A percentile compares a stretch with the other conserved stretches of the same genome.
These are phyloP conservation scores for Sarcophaga bullata DNA, from an alignment of 1,140 invertebrate species.

Conservation along the genomic window DNA sequence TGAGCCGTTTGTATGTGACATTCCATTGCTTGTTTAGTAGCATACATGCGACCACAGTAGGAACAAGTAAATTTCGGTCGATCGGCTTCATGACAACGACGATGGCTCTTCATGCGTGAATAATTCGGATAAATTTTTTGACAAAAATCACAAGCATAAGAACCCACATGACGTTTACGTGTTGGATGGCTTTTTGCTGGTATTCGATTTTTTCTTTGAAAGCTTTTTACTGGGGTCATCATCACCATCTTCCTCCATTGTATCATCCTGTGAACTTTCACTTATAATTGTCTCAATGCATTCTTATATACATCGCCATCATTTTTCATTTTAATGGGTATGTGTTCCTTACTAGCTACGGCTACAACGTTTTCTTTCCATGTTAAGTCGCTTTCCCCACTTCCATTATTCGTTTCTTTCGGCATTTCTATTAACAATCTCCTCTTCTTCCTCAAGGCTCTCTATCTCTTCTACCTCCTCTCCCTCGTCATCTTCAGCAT, in stretches of 20 bases:
- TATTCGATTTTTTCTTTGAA: constrained; percentile 13
- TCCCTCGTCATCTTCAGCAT: not conserved
- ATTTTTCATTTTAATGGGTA: constrained; percentile 23
- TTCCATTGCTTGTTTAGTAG: constrained; percentile 48
- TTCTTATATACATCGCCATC: constrained; percentile 1
- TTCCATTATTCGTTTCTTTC: not conserved
- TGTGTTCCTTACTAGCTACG: constrained; percentile 30
- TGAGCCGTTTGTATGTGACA: constrained; percentile 50
- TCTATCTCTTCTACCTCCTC: not conserved
- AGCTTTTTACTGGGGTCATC: not conserved
- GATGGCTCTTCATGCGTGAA: constrained; percentile 53
- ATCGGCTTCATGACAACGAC: constrained; percentile 47
- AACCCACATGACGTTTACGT: constrained; percentile 40
- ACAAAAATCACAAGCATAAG: constrained; percentile 49
- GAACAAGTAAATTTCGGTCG: constrained; percentile 49
- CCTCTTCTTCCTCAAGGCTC: too few relatives aligned
- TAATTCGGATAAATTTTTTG: constrained; percentile 48
- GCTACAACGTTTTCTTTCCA: constrained; percentile 38
- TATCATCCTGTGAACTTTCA: not conserved
- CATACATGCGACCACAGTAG: constrained; percentile 48
- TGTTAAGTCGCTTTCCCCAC: not conserved
- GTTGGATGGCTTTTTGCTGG: not conserved
- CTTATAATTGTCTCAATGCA: not conserved
- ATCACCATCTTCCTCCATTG: not conserved
- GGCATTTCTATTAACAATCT: not conserved